A percentile compares a stretch with the other conserved stretches of the same genome.
phyloP scores from a whole-genome alignment of 2,797 vertebrate genomes.

The Telmatherina bonti region DNA sequence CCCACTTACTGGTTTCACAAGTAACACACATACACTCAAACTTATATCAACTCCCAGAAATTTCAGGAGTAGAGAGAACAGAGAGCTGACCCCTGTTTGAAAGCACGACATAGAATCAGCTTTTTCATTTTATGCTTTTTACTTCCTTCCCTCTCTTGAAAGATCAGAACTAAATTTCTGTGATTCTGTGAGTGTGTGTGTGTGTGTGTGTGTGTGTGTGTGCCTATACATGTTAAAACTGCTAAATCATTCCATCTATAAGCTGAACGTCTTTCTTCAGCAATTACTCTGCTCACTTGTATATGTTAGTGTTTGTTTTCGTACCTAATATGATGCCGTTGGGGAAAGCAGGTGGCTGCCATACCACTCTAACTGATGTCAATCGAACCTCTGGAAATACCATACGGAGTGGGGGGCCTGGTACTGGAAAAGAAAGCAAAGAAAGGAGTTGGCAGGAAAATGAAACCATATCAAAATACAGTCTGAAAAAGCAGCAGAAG shows the following conservation, averaged over 20 bases:
- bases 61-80: constrained; percentile 20
- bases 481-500: constrained; percentile 16
- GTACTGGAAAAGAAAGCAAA: constrained; percentile 82
- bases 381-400: constrained; percentile 95
- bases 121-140: constrained; percentile 59
- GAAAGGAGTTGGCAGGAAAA: constrained; percentile 37
- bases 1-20: constrained; percentile 33
- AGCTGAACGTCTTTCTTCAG: constrained; percentile 29
- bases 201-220: constrained; percentile 3
- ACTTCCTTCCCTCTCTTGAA: constrained; percentile 44
- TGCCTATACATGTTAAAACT: constrained; percentile 20
- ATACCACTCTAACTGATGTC: constrained; percentile 89
- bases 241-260: constrained; percentile 41
- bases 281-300: constrained; percentile 4
- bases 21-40: constrained; percentile 8
- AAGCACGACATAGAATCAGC: constrained; percentile 60
- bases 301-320: constrained; percentile 34
- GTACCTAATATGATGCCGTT: constrained; percentile 95
- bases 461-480: constrained; percentile 34
- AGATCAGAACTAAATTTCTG: constrained; percentile 29
- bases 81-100: constrained; percentile 56
- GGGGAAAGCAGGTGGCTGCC: constrained; percentile 93
- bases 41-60: constrained; percentile 31
- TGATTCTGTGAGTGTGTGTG: constrained; percentile 10
- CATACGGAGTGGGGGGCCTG: constrained; percentile 90